Evolutionary conservation across 2,888 invertebrate genomes (phyloP).

Genomic region (Escarpia spicata): DNA sequence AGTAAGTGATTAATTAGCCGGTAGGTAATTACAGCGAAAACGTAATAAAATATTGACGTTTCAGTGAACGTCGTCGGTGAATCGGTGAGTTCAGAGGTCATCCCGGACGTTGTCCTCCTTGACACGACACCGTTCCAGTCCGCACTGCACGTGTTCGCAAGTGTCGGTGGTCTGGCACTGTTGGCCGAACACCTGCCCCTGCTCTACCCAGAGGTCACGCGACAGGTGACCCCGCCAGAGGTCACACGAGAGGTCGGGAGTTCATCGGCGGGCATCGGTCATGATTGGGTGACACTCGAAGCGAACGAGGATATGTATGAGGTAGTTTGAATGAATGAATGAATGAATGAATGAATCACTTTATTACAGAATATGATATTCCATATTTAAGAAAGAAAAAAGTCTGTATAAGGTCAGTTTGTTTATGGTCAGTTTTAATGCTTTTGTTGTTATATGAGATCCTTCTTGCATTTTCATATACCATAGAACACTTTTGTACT

Average conservation of each 20-base stretch:
- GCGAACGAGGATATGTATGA: slow-evolving; percentile 69
- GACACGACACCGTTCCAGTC: slow-evolving; percentile 62
- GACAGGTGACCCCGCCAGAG: slow-evolving; percentile 58
- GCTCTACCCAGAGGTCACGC: slow-evolving; percentile 82
- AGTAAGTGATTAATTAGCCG: slow-evolving; percentile 46
- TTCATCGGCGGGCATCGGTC: slow-evolving; percentile 43
- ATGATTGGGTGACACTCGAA: slow-evolving; percentile 72
- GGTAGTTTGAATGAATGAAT: slow-evolving; percentile 40
- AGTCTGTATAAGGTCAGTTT: neutral
- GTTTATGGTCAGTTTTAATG: neutral
- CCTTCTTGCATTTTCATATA: neutral
- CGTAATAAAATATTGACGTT: slow-evolving; percentile 36
- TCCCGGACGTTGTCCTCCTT: slow-evolving; percentile 54
- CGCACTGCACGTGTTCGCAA: slow-evolving; percentile 86
- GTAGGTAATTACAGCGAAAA: slow-evolving; percentile 37
- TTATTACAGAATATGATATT: too few relatives aligned
- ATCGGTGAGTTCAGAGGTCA: slow-evolving; percentile 41
- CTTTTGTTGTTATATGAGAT: neutral
- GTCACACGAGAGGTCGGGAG: slow-evolving; percentile 28
- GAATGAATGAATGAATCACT: too few relatives aligned
- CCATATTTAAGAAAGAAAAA: too few relatives aligned
- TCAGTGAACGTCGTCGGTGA: neutral
- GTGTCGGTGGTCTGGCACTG: slow-evolving; percentile 86
- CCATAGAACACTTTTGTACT: neutral
- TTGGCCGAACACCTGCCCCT: slow-evolving; percentile 89